Percentiles rank a stretch among this genome's conserved stretches.
These are phyloP conservation scores for Pangasius macronema DNA, from an alignment of 2,797 vertebrate species.

Conservation along the genomic window DNA sequence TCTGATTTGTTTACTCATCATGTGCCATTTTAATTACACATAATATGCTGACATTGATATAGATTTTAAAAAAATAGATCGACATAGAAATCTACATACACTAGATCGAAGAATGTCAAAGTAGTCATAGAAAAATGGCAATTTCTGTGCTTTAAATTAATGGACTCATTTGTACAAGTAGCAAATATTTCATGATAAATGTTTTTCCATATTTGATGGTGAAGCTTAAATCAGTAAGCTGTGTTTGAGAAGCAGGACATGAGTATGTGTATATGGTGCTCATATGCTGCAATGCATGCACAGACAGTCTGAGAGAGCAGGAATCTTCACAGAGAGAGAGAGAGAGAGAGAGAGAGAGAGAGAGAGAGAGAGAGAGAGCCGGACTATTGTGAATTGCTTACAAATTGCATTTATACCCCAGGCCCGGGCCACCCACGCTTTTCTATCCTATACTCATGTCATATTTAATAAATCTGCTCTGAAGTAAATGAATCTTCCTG, in stretches of 20 bases:
- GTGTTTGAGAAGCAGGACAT: background rate
- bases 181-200: background rate
- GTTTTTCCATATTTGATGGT: background rate
- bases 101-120: background rate
- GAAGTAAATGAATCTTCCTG: background rate
- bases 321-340: background rate
- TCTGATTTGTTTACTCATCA: background rate
- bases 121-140: background rate
- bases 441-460: background rate
- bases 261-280: conserved; percentile 18
- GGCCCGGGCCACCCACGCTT: conserved; percentile 55
- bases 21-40: background rate
- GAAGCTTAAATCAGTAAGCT: background rate
- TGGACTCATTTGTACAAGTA: background rate
- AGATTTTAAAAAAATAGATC: background rate
- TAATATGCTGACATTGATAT: background rate
- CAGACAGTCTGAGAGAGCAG: background rate
- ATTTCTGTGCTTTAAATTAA: background rate
- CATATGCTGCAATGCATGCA: background rate
- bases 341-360: conserved; percentile 49
- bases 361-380: conserved; percentile 52
- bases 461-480: conserved; percentile 1
- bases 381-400: conserved; percentile 76
- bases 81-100: background rate
- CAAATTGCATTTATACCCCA: conserved; percentile 74